Conservation (phyloP, 2,888 invertebrate genomes). For the Tinea pellionella region DNA sequence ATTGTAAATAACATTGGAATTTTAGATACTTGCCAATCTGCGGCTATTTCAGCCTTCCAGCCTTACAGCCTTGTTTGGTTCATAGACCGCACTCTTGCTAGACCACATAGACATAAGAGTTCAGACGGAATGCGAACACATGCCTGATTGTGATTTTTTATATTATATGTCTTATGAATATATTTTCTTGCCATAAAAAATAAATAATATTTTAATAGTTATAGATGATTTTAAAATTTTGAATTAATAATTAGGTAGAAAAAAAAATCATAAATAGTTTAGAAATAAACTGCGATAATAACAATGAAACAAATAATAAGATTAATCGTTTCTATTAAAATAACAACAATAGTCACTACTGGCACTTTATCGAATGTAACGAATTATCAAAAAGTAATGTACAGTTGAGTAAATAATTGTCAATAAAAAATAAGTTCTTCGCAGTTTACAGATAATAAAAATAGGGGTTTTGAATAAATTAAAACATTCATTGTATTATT, state of each 20-base stretch:
- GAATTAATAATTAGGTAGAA: background rate
- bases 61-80: too few species aligned
- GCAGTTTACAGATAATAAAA: slow-evolving; percentile 63
- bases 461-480: slow-evolving; percentile 61
- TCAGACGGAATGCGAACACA: too few species aligned
- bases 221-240: background rate
- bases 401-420: slow-evolving; percentile 20
- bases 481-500: slow-evolving; percentile 30
- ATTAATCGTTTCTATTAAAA: slow-evolving; percentile 52
- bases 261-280: background rate
- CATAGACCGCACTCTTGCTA: too few species aligned
- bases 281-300: slow-evolving; percentile 3
- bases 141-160: too few species aligned
- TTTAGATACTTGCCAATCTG: too few species aligned
- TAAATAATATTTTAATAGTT: background rate
- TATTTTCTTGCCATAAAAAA: too few species aligned
- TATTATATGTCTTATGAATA: too few species aligned
- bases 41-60: too few species aligned
- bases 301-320: slow-evolving; percentile 31
- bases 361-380: slow-evolving; percentile 23
- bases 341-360: slow-evolving; percentile 34
- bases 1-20: too few species aligned
- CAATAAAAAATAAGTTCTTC: slow-evolving; percentile 45
- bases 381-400: slow-evolving; percentile 15
- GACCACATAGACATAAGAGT: too few species aligned